These are phyloP conservation scores for Grus americana DNA, from an alignment of 2,113 vertebrate species.

Conservation along the genomic window DNA sequence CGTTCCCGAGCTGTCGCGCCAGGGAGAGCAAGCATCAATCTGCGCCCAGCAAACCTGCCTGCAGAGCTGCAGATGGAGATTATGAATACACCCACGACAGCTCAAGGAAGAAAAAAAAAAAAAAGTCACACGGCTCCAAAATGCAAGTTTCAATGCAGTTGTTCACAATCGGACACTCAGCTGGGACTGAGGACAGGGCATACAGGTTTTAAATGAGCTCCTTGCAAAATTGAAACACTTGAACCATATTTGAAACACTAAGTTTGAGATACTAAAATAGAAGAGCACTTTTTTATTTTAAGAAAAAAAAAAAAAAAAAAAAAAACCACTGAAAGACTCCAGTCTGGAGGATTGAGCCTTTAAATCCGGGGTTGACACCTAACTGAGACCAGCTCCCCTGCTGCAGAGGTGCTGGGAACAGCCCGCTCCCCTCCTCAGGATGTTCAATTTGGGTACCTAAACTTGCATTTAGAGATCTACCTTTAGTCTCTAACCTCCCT, in stretches of 20 bases:
- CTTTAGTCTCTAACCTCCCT: neutral
- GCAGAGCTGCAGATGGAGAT: fast-evolving
- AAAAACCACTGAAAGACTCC: too few relatives aligned
- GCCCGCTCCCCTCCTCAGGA: neutral
- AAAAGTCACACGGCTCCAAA: neutral
- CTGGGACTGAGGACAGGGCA: neutral
- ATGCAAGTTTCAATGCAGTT: neutral
- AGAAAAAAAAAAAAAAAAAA: neutral
- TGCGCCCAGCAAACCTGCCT: neutral
- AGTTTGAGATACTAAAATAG: neutral
- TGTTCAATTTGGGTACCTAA: neutral
- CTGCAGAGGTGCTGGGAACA: neutral
- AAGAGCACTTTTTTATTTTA: fast-evolving
- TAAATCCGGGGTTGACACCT: neutral
- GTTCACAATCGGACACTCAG: neutral
- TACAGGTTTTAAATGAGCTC: neutral
- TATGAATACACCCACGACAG: neutral
- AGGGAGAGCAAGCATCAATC: neutral
- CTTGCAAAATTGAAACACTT: neutral
- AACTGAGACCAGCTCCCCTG: neutral
- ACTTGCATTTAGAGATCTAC: neutral
- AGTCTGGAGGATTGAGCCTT: neutral
- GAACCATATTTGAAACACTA: neutral
- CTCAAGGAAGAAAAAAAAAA: neutral
- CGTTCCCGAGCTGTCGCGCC: fast-evolving